These are phyloP conservation scores for Zosterops borbonicus DNA, from an alignment of 2,113 vertebrate species.

Conservation along the genomic window DNA sequence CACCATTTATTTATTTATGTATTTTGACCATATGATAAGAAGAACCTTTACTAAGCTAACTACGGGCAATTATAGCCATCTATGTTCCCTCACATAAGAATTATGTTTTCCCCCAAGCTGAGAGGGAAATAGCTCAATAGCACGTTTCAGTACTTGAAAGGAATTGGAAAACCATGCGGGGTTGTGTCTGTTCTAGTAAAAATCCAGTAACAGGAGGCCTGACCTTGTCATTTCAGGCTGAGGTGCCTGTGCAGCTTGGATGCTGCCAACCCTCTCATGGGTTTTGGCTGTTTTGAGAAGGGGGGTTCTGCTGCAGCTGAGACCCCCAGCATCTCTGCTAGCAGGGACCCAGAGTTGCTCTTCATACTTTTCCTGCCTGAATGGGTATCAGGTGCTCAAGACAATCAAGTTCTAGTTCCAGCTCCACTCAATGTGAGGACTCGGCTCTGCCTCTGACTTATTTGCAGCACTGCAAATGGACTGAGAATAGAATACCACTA, in stretches of 20 bases:
- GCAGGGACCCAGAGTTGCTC: not conserved
- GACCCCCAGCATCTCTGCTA: not conserved
- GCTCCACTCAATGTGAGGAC: rapidly evolving
- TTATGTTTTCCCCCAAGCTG: not conserved
- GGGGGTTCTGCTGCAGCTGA: not conserved
- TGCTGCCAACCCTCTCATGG: not conserved
- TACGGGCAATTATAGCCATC: not conserved
- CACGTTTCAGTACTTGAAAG: not conserved
- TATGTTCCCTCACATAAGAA: not conserved
- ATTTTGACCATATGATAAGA: not conserved
- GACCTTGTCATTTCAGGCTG: not conserved
- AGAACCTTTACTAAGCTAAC: not conserved
- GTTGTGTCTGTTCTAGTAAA: not conserved
- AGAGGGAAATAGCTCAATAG: not conserved
- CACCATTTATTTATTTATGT: not conserved
- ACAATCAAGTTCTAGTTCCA: not conserved
- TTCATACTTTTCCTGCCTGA: rapidly evolving
- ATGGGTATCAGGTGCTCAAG: not conserved
- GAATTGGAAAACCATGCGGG: not conserved
- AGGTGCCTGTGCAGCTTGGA: rapidly evolving
- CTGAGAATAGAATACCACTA: rapidly evolving
- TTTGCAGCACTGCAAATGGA: not conserved
- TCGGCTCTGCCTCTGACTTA: not conserved
- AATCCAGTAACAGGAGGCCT: not conserved
- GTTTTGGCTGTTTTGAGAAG: not conserved